phyloP scores from a whole-genome alignment of 2,797 vertebrate species.

The Bradypus variegatus region DNA sequence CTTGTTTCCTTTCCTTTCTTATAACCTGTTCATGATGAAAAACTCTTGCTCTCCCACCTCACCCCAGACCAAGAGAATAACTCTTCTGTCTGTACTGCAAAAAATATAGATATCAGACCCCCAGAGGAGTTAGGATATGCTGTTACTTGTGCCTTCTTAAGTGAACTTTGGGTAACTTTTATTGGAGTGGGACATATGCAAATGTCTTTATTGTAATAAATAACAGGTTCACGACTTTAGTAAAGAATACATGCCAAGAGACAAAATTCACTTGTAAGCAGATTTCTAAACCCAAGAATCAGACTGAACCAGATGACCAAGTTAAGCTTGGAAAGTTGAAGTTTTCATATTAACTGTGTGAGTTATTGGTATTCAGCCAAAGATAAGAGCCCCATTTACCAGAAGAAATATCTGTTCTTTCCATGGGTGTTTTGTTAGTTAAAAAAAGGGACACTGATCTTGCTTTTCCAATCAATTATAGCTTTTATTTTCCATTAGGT shows the following conservation, averaged over 20 bases:
- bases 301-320: background rate
- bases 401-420: background rate
- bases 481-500: slow-evolving; percentile 11
- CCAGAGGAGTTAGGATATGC: background rate
- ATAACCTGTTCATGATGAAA: background rate
- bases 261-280: background rate
- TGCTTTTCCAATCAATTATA: background rate
- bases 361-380: background rate
- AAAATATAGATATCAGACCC: background rate
- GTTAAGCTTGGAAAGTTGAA: background rate
- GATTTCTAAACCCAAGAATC: background rate
- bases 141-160: background rate
- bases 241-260: background rate
- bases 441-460: background rate
- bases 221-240: background rate
- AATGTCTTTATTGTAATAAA: background rate
- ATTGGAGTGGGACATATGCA: background rate
- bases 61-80: background rate
- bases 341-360: background rate
- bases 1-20: background rate
- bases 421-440: background rate
- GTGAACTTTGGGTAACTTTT: background rate
- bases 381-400: background rate
- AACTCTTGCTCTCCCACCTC: background rate
- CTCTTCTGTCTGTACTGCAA: background rate